Evolutionary conservation across 2,113 vertebrate genomes (phyloP).

Genomic region (Hirundichthys speculiger): DNA sequence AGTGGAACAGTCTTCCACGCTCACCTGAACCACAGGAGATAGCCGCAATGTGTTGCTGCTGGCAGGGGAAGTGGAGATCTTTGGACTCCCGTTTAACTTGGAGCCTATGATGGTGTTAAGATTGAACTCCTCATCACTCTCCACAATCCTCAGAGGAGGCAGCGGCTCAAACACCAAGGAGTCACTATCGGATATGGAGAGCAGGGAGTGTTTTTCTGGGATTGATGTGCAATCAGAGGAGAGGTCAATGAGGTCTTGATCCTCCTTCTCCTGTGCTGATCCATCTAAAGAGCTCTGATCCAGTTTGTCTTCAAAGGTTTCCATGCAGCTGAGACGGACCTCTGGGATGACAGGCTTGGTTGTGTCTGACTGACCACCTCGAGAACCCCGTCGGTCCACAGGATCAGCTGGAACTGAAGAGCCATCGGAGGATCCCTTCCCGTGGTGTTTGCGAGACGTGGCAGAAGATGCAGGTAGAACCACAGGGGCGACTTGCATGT

Average conservation of each 20-base stretch:
- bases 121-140: constrained; percentile 94
- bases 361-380: constrained; percentile 80
- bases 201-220: constrained; percentile 92
- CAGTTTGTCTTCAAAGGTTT: constrained; percentile 89
- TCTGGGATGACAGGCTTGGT: constrained; percentile 93
- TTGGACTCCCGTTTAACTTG: constrained; percentile 65
- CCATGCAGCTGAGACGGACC: constrained; percentile 96
- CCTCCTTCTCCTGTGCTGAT: constrained; percentile 83
- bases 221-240: constrained; percentile 95
- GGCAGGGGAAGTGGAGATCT: constrained; percentile 76
- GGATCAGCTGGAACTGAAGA: constrained; percentile 80
- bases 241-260: constrained; percentile 93
- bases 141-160: constrained; percentile 94
- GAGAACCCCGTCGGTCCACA: constrained; percentile 73
- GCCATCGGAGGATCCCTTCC: constrained; percentile 84
- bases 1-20: constrained; percentile 90
- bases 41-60: constrained; percentile 82
- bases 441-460: constrained; percentile 74
- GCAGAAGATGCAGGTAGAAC: constrained; percentile 68
- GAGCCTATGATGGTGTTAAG: constrained; percentile 63
- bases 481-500: constrained; percentile 81
- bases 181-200: constrained; percentile 95
- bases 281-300: constrained; percentile 76
- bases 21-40: constrained; percentile 90
- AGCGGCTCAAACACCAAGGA: constrained; percentile 94